phyloP scores from a whole-genome alignment of 1,140 invertebrate genomes.

The Pachypsylla venusta region DNA sequence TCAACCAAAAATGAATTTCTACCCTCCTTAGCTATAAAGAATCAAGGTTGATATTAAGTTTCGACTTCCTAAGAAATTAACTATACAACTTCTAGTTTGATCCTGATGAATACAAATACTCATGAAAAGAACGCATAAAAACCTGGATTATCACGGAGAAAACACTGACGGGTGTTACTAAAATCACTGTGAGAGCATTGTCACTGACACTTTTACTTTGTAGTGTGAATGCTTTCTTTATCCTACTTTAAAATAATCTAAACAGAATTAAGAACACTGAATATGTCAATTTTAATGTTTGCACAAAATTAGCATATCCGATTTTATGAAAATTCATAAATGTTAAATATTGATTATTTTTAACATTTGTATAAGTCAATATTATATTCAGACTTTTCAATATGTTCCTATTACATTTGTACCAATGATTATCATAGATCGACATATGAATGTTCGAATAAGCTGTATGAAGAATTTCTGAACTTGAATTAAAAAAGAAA shows the following conservation, averaged over 20 bases:
- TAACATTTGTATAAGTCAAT: neutral
- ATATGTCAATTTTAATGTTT: neutral
- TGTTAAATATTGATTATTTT: neutral
- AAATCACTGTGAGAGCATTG: no score
- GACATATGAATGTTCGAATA: neutral
- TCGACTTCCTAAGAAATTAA: no score
- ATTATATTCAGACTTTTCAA: neutral
- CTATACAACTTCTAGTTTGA: no score
- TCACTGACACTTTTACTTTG: no score
- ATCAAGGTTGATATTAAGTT: no score
- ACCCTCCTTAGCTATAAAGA: no score
- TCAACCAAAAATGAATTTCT: no score
- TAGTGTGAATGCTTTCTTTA: no score
- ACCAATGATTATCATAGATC: neutral
- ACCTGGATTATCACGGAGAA: no score
- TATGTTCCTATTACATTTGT: neutral
- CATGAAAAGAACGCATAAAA: no score
- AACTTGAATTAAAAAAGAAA: neutral
- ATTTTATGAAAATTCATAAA: neutral
- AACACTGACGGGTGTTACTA: no score
- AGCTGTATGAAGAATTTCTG: neutral
- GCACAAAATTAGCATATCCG: neutral
- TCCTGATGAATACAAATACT: no score
- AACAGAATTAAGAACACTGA: slow-evolving; percentile 5
- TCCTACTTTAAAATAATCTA: neutral